A percentile compares a stretch with the other conserved stretches of the same genome.
Conservation (phyloP, 1,140 invertebrate species). For the Drosophila sulfurigaster region DNA sequence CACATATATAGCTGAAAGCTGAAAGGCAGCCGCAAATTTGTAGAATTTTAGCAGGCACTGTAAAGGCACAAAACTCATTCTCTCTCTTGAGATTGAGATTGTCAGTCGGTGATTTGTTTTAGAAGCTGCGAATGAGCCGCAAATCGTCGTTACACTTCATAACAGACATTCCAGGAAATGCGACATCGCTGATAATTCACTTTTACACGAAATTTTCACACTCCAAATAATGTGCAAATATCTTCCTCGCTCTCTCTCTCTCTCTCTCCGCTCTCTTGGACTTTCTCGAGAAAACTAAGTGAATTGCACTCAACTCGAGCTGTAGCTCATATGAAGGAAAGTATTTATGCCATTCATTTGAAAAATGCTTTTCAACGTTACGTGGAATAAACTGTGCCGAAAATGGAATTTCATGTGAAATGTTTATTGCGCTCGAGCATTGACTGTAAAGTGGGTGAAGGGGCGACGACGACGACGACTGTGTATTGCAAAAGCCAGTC, state of each 20-base stretch:
- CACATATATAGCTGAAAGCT: no score
- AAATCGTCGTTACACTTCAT: constrained; percentile 37
- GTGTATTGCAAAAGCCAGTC: not conserved
- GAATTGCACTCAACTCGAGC: not conserved
- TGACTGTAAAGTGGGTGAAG: no score
- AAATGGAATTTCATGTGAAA: no score
- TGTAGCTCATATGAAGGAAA: no score
- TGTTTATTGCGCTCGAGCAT: no score
- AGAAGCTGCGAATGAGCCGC: constrained; percentile 28
- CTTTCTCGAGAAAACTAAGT: not conserved
- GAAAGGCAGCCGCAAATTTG: not conserved
- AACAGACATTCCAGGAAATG: constrained; percentile 3
- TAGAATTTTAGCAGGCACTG: constrained; percentile 19
- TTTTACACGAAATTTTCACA: not conserved
- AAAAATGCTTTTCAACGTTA: no score
- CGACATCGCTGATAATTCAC: constrained; percentile 3
- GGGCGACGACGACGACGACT: no score
- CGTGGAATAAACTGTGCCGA: no score
- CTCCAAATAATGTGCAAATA: not conserved
- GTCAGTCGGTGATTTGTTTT: constrained; percentile 26
- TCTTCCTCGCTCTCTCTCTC: no score
- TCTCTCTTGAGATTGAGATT: constrained; percentile 1
- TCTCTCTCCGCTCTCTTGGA: no score
- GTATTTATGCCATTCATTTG: no score
- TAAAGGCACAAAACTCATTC: not conserved